Conservation (phyloP, 2,113 vertebrate genomes). For the Galemys pyrenaicus region DNA sequence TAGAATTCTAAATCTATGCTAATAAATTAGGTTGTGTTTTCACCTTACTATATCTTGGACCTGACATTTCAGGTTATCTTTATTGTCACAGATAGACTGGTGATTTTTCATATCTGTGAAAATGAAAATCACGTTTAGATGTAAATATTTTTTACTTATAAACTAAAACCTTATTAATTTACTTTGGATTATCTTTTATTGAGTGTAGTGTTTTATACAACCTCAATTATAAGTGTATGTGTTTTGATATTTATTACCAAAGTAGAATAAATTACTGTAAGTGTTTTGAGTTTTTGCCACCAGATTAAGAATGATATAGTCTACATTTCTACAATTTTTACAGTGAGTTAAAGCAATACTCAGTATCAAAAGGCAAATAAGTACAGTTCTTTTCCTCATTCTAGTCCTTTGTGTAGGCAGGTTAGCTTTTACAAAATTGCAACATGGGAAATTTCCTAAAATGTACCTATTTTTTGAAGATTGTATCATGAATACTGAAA, state of each 20-base stretch:
- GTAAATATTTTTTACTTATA: background rate
- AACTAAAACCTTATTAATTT: background rate
- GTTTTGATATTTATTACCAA: background rate
- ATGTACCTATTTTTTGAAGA: background rate
- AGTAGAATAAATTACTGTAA: background rate
- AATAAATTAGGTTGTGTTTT: background rate
- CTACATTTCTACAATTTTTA: background rate
- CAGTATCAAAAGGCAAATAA: background rate
- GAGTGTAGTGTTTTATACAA: background rate
- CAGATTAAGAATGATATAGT: background rate
- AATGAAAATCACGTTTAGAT: background rate
- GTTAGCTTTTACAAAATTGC: background rate
- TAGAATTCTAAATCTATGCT: background rate
- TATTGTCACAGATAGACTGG: background rate
- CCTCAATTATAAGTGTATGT: background rate
- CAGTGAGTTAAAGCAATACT: background rate
- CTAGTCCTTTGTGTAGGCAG: background rate
- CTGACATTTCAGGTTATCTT: background rate
- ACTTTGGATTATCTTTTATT: background rate
- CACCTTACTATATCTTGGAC: background rate
- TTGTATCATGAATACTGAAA: background rate
- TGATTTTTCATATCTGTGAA: background rate
- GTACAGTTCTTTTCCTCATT: background rate
- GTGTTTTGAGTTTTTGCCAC: background rate
- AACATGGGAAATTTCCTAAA: background rate